These are phyloP conservation scores for Chloromyia formosa DNA, from an alignment of 2,888 invertebrate genomes.

Conservation along the genomic window DNA sequence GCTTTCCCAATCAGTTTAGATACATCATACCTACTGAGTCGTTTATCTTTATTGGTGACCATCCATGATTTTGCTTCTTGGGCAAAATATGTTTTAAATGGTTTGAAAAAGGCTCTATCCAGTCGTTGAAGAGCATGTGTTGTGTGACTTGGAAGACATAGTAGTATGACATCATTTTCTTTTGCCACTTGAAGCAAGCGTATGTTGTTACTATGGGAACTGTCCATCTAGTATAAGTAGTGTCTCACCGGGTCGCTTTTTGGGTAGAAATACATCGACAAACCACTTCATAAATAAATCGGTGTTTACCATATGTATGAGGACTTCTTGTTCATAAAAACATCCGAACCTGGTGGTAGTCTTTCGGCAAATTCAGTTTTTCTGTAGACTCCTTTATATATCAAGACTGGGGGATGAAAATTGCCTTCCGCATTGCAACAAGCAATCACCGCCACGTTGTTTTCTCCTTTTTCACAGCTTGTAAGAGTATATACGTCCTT, in stretches of 20 bases:
- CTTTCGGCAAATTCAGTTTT: slow-evolving; percentile 46
- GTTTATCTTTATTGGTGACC: background rate
- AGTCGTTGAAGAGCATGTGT: background rate
- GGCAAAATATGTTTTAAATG: background rate
- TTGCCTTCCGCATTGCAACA: slow-evolving; percentile 55
- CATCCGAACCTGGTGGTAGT: slow-evolving; percentile 35
- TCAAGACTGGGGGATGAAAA: slow-evolving; percentile 53
- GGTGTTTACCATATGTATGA: slow-evolving; percentile 29
- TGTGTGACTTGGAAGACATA: background rate
- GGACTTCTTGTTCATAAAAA: slow-evolving; percentile 41
- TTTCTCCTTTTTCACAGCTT: slow-evolving; percentile 53
- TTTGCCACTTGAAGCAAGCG: background rate
- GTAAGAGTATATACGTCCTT: slow-evolving; percentile 55
- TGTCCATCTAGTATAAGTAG: slow-evolving; percentile 11
- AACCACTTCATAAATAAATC: slow-evolving; percentile 28
- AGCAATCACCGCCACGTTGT: slow-evolving; percentile 48
- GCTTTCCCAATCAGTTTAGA: slow-evolving; percentile 6
- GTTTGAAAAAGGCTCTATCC: background rate
- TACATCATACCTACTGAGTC: background rate
- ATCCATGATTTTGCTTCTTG: background rate
- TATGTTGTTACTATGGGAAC: background rate
- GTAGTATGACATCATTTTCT: slow-evolving; percentile 1
- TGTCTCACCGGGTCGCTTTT: background rate
- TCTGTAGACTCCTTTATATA: slow-evolving; percentile 52
- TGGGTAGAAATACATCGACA: slow-evolving; percentile 8